Evolutionary conservation across 1,140 invertebrate genomes (phyloP), one percentile per base, ranked within the genome.

Genomic region (Zaprionus kolodkinae): DNA sequence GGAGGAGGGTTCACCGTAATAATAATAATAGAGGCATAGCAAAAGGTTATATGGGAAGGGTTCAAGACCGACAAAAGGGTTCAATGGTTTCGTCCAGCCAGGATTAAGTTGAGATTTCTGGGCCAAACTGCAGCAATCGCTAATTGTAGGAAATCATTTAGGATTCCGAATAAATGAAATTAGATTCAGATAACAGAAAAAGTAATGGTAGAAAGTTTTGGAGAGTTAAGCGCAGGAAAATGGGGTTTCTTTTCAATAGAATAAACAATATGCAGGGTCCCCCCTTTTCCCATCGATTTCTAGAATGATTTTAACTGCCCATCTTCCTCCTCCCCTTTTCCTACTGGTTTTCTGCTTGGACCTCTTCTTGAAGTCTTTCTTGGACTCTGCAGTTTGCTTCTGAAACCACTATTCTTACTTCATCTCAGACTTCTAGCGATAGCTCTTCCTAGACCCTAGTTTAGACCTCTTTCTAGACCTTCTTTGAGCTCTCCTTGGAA

Each of bases 101-200:
- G 40, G 40, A 45, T 45, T 45, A 45, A 45, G 40, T 3, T 15
- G 40, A 45, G 40, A 45, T 45, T 45, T 15, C 27, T 5, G 13
- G n/a, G 6, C 6, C n/a, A 1, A 15, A 45, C n/a, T 45, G 40
- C n/a, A 45, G 40, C 40, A 45, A 45, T 45, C 40, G n/a, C 40
- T 45, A 45, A 45, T 45, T 45, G 40, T 45, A 17, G 9, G 40
- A 17, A 45, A 45, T 45, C 40, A 15, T 45, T 45, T 45, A 45
- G 40, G 40, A 45, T 45, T 45, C n/a, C 15, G 7, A 45, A 15
- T 3, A 45, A 45, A 45, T 45, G 40, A 45, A 45, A 45, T 45
- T 45, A 17, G 40, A 45, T 17, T 15, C 40, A 45, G 40, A 45
- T 45, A 45, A 15, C 21, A 21, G 1, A 45, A 45, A 6, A 43